A percentile compares a stretch with the other conserved stretches of the same genome.
These are phyloP conservation scores for Keiferia lycopersicella DNA, from an alignment of 2,888 invertebrate genomes.

Conservation along the genomic window DNA sequence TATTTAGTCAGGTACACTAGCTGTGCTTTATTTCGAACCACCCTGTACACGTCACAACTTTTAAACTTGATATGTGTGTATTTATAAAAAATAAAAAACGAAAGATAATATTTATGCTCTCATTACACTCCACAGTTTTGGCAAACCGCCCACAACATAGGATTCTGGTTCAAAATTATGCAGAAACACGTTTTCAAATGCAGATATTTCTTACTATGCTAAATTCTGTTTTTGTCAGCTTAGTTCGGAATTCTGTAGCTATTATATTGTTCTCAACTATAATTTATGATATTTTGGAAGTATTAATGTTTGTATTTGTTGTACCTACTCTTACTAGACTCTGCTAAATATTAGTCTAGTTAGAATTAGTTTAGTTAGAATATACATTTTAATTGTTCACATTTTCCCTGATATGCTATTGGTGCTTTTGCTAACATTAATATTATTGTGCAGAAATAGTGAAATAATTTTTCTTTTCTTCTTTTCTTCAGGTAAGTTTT, in stretches of 20 bases:
- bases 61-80: no score
- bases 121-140: constrained; percentile 31
- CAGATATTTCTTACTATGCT: constrained; percentile 24
- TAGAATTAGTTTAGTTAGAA: no score
- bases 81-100: no score
- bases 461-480: neutral
- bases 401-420: no score
- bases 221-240: constrained; percentile 23
- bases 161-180: constrained; percentile 39
- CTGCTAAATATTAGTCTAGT: neutral
- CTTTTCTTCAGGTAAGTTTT: neutral
- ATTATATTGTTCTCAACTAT: neutral
- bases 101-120: neutral
- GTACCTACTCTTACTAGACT: no score
- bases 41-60: no score
- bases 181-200: constrained; percentile 41
- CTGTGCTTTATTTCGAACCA: no score
- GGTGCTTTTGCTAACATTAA: no score
- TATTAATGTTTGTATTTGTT: no score
- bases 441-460: neutral
- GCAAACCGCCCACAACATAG: constrained; percentile 32
- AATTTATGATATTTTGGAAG: neutral
- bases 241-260: constrained; percentile 20
- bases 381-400: no score
- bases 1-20: no score